Conservation (phyloP, 1,140 invertebrate species). For the Diorhabda sublineata region DNA sequence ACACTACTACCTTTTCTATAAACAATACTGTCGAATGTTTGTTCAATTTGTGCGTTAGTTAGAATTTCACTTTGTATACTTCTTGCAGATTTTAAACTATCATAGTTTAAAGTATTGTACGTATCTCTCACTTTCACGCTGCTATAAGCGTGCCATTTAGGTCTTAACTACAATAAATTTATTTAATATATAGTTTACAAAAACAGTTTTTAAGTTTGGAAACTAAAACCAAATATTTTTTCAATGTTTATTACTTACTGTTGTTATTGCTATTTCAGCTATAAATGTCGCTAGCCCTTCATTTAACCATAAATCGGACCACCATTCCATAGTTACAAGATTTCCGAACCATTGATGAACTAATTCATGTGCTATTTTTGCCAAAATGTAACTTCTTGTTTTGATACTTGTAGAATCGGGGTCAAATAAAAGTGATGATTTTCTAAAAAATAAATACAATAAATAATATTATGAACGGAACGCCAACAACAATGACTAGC, state of each 20-base stretch:
- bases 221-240: background rate
- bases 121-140: constrained; percentile 35
- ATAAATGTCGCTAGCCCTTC: constrained; percentile 61
- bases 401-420: constrained; percentile 32
- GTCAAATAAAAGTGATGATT: constrained; percentile 36
- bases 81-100: constrained; percentile 38
- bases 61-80: constrained; percentile 36
- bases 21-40: constrained; percentile 36
- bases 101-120: constrained; percentile 35
- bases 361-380: constrained; percentile 43
- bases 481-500: no score
- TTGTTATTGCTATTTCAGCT: constrained; percentile 33
- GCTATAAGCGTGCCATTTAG: constrained; percentile 36
- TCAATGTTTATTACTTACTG: constrained; percentile 23
- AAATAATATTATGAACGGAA: background rate
- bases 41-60: constrained; percentile 36
- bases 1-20: constrained; percentile 42
- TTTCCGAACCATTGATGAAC: constrained; percentile 70
- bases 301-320: constrained; percentile 67
- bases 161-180: constrained; percentile 31
- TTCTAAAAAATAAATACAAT: constrained; percentile 23
- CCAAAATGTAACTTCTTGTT: constrained; percentile 37
- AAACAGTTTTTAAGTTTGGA: background rate
- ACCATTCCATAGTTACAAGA: constrained; percentile 60
- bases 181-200: background rate